Percentiles rank a stretch among this genome's conserved stretches.
phyloP scores from a whole-genome alignment of 2,888 invertebrate genomes.

The Netelia fuscicornis region DNA sequence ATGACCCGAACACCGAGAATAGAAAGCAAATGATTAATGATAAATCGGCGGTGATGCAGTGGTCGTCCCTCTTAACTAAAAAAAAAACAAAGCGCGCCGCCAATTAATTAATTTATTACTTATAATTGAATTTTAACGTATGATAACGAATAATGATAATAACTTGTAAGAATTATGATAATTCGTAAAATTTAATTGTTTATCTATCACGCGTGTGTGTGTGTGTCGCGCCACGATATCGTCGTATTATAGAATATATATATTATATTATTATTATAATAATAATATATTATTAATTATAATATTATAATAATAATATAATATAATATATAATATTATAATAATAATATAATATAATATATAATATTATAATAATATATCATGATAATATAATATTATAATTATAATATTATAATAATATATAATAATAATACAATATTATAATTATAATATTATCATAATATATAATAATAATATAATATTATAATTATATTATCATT shows the following conservation, averaged over 20 bases:
- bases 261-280: conserved; percentile 46
- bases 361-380: too few relatives aligned
- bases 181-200: conserved; percentile 56
- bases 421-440: too few relatives aligned
- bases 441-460: too few relatives aligned
- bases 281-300: too few relatives aligned
- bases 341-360: too few relatives aligned
- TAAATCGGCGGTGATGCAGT: background rate
- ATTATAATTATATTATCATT: too few relatives aligned
- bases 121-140: conserved; percentile 52
- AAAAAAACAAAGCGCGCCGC: conserved; percentile 38
- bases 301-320: too few relatives aligned
- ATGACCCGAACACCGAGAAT: conserved; percentile 52
- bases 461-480: too few relatives aligned
- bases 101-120: conserved; percentile 59
- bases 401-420: too few relatives aligned
- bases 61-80: conserved; percentile 24
- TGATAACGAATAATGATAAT: conserved; percentile 19
- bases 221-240: conserved; percentile 45
- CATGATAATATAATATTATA: too few relatives aligned
- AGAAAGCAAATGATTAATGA: conserved; percentile 45
- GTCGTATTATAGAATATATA: conserved; percentile 44
- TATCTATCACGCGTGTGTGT: conserved; percentile 40
- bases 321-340: too few relatives aligned
- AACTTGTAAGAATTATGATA: conserved; percentile 36